Evolutionary conservation across 1,140 invertebrate genomes (phyloP).

Genomic region (Drosophila aff.): DNA sequence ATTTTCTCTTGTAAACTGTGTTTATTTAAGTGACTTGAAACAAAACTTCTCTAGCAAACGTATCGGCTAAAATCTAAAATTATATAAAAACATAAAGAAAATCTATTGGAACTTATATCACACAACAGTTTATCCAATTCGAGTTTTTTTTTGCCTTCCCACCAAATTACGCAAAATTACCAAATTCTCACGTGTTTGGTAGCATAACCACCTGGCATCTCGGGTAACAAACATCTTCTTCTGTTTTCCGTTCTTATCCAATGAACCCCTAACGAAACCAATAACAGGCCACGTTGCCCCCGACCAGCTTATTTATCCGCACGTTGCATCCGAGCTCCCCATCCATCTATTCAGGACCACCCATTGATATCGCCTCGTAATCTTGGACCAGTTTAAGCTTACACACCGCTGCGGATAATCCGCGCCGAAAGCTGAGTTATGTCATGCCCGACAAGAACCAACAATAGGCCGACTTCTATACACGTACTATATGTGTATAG

Average conservation of each 20-base stretch:
- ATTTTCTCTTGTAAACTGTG: background rate
- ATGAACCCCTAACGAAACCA: conserved; percentile 4
- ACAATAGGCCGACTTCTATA: conserved; percentile 50
- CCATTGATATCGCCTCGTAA: conserved; percentile 29
- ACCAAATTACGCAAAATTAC: background rate
- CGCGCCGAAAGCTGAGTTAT: conserved; percentile 59
- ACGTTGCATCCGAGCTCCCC: conserved; percentile 6
- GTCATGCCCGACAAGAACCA: conserved; percentile 45
- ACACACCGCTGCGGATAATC: conserved; percentile 59
- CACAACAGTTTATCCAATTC: background rate
- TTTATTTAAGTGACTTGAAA: background rate
- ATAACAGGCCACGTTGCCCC: conserved; percentile 11
- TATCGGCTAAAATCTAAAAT: too few relatives aligned
- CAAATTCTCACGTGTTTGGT: background rate
- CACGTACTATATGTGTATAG: conserved; percentile 1
- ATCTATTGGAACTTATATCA: background rate
- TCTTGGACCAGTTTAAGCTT: conserved; percentile 55
- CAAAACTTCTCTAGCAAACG: too few relatives aligned
- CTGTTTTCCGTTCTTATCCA: conserved; percentile 1
- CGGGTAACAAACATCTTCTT: background rate
- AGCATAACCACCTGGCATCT: background rate
- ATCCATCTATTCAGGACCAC: conserved; percentile 35
- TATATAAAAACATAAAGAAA: background rate
- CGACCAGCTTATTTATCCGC: conserved; percentile 4
- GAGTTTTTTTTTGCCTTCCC: too few relatives aligned